Conservation (phyloP, 2,797 vertebrate genomes). For the Ceryle rudis region DNA sequence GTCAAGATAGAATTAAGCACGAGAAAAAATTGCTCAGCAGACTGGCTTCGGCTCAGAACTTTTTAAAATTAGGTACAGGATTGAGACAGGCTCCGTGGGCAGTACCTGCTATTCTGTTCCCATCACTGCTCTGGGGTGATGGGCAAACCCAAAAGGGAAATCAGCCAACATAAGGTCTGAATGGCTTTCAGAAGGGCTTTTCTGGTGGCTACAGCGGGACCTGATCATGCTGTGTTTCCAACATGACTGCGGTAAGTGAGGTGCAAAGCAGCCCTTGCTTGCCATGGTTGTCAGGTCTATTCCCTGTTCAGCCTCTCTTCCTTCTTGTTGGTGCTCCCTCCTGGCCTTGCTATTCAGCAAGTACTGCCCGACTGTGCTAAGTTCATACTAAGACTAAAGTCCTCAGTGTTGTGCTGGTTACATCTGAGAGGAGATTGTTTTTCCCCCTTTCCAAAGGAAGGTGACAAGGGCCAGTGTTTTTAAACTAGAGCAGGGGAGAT, state of each 20-base stretch:
- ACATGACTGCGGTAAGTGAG: background rate
- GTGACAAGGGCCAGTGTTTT: background rate
- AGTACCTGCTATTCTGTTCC: background rate
- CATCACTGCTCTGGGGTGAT: fast-evolving
- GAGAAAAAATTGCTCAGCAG: background rate
- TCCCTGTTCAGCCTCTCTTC: background rate
- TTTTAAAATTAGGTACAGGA: background rate
- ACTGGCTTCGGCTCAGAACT: fast-evolving
- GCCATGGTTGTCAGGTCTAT: fast-evolving
- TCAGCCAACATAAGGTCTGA: fast-evolving
- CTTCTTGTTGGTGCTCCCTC: background rate
- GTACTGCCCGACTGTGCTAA: background rate
- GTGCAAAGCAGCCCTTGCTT: background rate
- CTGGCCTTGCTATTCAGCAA: background rate
- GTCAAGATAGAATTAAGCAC: background rate
- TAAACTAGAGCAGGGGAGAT: too few relatives aligned
- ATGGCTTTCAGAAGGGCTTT: background rate
- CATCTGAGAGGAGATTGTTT: background rate
- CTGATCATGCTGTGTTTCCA: background rate
- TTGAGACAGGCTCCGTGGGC: background rate
- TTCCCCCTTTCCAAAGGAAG: background rate
- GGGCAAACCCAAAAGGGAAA: background rate
- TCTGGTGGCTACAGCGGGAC: background rate
- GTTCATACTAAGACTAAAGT: background rate
- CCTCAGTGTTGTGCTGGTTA: background rate